These are phyloP conservation scores for Stenurella melanura DNA, from an alignment of 2,888 invertebrate genomes.

Conservation along the genomic window DNA sequence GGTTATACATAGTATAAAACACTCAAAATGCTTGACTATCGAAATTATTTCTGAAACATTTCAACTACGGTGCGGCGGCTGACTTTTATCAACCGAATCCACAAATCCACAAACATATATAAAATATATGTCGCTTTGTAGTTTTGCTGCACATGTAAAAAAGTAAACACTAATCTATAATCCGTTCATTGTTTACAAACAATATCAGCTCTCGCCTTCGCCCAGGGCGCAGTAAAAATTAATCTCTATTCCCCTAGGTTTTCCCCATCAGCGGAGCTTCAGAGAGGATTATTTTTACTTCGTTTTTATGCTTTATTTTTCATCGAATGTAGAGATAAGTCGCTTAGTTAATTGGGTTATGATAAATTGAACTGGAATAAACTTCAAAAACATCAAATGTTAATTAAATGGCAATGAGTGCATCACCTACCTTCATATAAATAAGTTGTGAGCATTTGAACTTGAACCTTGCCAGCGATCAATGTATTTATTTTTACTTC, in stretches of 20 bases:
- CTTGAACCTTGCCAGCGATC: no score
- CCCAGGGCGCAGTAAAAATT: conserved; percentile 15
- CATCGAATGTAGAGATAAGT: not conserved
- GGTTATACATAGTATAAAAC: no score
- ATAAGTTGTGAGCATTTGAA: no score
- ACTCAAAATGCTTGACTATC: no score
- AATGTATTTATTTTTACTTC: no score
- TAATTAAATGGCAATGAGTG: not conserved
- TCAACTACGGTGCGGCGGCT: no score
- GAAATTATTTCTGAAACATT: no score
- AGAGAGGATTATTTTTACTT: conserved; percentile 16
- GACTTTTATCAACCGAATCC: no score
- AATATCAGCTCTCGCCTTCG: not conserved
- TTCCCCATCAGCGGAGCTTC: not conserved
- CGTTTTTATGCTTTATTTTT: conserved; percentile 1
- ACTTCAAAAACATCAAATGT: not conserved
- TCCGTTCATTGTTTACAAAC: conserved; percentile 21
- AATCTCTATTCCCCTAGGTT: not conserved
- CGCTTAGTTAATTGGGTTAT: conserved; percentile 21
- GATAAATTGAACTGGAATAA: not conserved
- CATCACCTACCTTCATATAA: no score
- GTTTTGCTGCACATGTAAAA: not conserved
- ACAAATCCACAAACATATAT: no score
- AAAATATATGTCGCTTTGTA: no score
- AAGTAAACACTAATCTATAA: conserved; percentile 24